phyloP scores from a whole-genome alignment of 2,797 vertebrate species.

The Anniella stebbinsi region DNA sequence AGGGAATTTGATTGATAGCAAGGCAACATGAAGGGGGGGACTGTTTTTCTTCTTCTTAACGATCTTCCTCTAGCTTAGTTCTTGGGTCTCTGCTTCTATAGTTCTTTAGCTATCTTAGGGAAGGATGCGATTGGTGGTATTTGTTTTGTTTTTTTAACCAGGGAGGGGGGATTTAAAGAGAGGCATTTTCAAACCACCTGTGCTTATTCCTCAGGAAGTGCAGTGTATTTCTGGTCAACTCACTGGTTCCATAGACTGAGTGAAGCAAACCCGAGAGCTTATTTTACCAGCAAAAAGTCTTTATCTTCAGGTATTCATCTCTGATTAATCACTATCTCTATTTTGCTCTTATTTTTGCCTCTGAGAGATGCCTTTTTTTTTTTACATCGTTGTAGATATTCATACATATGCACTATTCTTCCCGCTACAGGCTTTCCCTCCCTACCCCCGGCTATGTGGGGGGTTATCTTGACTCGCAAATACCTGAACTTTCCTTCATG shows the following conservation, averaged over 20 bases:
- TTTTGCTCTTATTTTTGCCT: background rate
- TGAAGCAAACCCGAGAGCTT: no score
- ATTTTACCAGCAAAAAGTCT: background rate
- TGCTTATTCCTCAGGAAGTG: background rate
- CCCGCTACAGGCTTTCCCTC: background rate
- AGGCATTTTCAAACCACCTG: background rate
- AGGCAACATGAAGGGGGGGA: slow-evolving; percentile 26
- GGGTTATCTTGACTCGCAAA: no score
- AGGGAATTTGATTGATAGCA: slow-evolving; percentile 77
- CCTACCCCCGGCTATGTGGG: no score
- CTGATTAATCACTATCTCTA: background rate
- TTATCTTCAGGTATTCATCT: no score
- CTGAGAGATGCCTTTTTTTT: background rate
- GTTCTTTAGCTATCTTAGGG: slow-evolving; percentile 61
- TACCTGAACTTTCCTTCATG: no score
- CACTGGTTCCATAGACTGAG: background rate
- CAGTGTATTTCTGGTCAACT: background rate
- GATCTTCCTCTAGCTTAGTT: slow-evolving; percentile 65
- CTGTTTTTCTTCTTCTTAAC: background rate
- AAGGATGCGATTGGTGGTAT: slow-evolving; percentile 41
- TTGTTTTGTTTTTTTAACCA: no score
- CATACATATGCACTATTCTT: background rate
- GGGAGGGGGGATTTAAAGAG: no score
- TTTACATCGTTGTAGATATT: background rate
- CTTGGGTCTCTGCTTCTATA: slow-evolving; percentile 63